A percentile compares a stretch with the other conserved stretches of the same genome.
Evolutionary conservation across 1,140 invertebrate genomes (phyloP).

Genomic region (Hylaeus volcanicus): DNA sequence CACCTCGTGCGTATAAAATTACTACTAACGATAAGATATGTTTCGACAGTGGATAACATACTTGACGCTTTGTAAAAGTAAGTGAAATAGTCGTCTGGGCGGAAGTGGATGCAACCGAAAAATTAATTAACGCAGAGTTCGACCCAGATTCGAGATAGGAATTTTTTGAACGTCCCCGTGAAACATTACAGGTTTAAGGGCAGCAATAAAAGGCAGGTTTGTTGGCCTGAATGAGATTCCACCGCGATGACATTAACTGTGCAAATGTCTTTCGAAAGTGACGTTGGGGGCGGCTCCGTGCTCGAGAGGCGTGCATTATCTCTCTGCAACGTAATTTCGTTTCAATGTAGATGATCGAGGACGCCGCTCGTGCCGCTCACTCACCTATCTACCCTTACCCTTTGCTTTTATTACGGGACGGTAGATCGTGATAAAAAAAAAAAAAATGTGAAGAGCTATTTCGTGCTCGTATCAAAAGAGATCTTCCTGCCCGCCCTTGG

Average conservation of each 20-base stretch:
- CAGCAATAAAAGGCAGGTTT: conserved; percentile 30
- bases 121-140: neutral
- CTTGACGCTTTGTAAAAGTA: no score
- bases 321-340: conserved; percentile 58
- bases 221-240: conserved; percentile 34
- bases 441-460: conserved; percentile 38
- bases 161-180: neutral
- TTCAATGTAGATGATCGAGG: conserved; percentile 64
- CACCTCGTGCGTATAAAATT: no score
- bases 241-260: conserved; percentile 52
- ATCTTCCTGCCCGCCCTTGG: conserved; percentile 23
- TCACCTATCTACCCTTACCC: conserved; percentile 40
- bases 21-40: no score
- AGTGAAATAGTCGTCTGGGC: no score
- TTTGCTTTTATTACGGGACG: conserved; percentile 61
- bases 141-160: neutral
- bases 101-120: neutral
- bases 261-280: conserved; percentile 59
- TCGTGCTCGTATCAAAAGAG: conserved; percentile 57
- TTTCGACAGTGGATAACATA: no score
- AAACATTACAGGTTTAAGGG: neutral
- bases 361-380: conserved; percentile 11
- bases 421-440: conserved; percentile 52
- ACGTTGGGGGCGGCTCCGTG: conserved; percentile 20
- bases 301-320: conserved; percentile 58